Evolutionary conservation across 2,888 invertebrate species (phyloP), one percentile per base, ranked within the genome.

Genomic region (Ennomos erosarius): DNA sequence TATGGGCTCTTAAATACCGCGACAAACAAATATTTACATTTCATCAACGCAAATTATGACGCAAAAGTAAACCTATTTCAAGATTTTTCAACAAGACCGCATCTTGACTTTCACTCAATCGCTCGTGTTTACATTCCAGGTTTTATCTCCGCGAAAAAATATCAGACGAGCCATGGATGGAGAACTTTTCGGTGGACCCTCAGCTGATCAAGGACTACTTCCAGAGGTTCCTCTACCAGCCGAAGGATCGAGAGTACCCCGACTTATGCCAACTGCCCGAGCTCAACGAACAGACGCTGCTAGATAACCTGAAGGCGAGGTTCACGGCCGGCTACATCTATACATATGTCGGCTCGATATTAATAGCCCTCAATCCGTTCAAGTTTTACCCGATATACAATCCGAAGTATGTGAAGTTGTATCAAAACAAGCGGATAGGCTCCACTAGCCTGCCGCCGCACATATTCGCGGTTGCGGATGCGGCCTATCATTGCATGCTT

Each of bases 341-440:
- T 89, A 99, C 99, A 9, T 98, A 98, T 78, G 98, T 98, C 69
- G 98, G 98, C 53, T 98, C 98, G 55, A 99, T 99, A 81, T 93
- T 99, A 59, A 98, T 99, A 77, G 98, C 99, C 51, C 96, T 99
- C 67, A 99, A 99, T 86, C 97, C 97, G 10, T 98, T 98, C 88
- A 96, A 96, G 92, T 98, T 98, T 88, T 98, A 98, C 87, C 98
- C 99, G 16, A 99, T 99, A 72, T 99, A 99, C 93, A 99, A 99
- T 91, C 99, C 99, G 46, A 99, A 98, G 90, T 98, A 98, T 93
- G 98, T 98, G 70, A 97, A 98, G 87, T 90, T 98, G 73, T 99
- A 99, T 90, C 98, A 99, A 90, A 98, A 98, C 90, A 95, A 98
- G 82, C 93, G 98, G 73, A 94, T 98, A 73, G 97, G 98, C 34